Evolutionary conservation across 2,797 vertebrate genomes (phyloP).

Genomic region (Micropoecilia bifurca): DNA sequence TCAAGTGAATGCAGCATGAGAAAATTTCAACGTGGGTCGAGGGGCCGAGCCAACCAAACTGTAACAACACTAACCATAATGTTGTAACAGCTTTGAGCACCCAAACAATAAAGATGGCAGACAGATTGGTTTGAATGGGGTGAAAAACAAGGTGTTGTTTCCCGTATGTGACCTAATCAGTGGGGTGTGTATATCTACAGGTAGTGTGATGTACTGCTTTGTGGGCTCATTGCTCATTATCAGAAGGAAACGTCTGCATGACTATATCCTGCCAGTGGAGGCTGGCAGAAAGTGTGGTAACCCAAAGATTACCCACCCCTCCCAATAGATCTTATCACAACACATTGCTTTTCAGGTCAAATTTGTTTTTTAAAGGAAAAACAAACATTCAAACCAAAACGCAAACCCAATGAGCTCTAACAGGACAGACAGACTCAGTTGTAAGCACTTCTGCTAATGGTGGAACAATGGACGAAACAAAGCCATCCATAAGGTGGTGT

Average conservation of each 20-base stretch:
- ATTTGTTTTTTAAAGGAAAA: conserved; percentile 44
- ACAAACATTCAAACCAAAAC: conserved; percentile 12
- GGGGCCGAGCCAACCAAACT: conserved; percentile 15
- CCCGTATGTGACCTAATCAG: conserved; percentile 37
- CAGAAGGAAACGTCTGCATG: conserved; percentile 74
- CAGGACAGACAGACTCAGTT: neutral
- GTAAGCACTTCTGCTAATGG: neutral
- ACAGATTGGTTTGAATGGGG: conserved; percentile 13
- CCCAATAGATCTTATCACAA: conserved; percentile 48
- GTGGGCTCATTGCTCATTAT: conserved; percentile 53
- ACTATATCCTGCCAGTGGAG: conserved; percentile 69
- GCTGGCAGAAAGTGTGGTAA: conserved; percentile 44
- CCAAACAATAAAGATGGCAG: conserved; percentile 18
- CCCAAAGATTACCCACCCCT: conserved; percentile 27
- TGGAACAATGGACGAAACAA: neutral
- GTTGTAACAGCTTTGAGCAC: conserved; percentile 12
- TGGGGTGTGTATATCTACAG: conserved; percentile 47
- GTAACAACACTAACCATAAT: conserved; percentile 32
- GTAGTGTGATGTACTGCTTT: conserved; percentile 36
- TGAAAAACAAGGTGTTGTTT: conserved; percentile 38
- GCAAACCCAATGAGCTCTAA: conserved; percentile 4
- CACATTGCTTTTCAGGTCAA: conserved; percentile 50
- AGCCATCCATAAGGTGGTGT: neutral
- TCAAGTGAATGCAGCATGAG: neutral
- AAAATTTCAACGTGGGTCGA: neutral